These are phyloP conservation scores for Sinelater perroti DNA, from an alignment of 2,888 invertebrate species.

Conservation along the genomic window DNA sequence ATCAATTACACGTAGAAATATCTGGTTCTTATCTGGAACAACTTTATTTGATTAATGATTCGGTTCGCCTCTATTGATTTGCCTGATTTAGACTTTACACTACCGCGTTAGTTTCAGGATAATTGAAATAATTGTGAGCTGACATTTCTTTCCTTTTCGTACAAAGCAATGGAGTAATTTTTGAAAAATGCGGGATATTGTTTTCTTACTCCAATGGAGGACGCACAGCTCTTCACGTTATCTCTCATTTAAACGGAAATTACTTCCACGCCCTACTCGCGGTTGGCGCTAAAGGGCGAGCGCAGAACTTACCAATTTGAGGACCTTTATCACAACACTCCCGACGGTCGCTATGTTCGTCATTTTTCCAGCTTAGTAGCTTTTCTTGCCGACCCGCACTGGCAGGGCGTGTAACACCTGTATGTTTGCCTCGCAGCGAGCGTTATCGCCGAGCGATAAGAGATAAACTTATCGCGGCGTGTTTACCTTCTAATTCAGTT, in stretches of 20 bases:
- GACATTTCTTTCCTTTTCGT: too few relatives aligned
- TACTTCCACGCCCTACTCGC: too few relatives aligned
- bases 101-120: too few relatives aligned
- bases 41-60: conserved; percentile 14
- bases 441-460: conserved; percentile 27
- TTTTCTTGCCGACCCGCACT: neutral
- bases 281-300: too few relatives aligned
- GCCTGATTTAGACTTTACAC: too few relatives aligned
- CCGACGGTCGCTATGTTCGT: conserved; percentile 83
- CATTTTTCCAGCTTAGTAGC: conserved; percentile 64
- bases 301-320: conserved; percentile 84
- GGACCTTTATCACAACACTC: conserved; percentile 80
- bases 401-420: conserved; percentile 32
- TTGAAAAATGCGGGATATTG: too few relatives aligned
- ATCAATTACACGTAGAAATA: conserved; percentile 4
- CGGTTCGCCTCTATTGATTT: too few relatives aligned
- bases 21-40: conserved; percentile 8
- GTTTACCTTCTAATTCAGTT: conserved; percentile 5
- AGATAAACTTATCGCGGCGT: conserved; percentile 27
- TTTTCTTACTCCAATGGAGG: too few relatives aligned
- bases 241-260: neutral
- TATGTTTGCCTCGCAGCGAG: conserved; percentile 25
- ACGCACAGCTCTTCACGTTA: too few relatives aligned
- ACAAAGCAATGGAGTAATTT: too few relatives aligned
- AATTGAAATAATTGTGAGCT: too few relatives aligned